Conservation (phyloP, 2,888 invertebrate genomes). For the Sarcophaga carnaria region DNA sequence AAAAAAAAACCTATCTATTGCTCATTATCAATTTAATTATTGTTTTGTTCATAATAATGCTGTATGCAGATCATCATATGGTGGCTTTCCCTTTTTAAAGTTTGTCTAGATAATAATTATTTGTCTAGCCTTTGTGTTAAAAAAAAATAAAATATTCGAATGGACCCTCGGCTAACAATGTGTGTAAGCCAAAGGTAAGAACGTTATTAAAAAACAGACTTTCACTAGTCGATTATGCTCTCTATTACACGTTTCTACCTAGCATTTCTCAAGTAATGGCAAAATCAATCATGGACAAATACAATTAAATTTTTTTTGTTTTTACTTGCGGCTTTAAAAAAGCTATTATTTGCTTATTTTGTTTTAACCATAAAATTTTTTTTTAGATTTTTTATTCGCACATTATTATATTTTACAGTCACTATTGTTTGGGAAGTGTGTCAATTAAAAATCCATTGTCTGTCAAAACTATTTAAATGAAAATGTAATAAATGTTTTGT, state of each 20-base stretch:
- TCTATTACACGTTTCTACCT: background rate
- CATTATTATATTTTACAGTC: background rate
- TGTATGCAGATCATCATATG: too few relatives aligned
- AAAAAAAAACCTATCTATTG: too few relatives aligned
- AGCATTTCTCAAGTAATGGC: background rate
- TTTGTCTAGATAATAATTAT: too few relatives aligned
- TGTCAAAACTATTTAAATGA: background rate
- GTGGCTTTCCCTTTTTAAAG: too few relatives aligned
- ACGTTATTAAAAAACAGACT: background rate
- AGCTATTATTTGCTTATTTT: background rate
- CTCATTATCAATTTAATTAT: too few relatives aligned
- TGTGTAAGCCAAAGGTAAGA: too few relatives aligned
- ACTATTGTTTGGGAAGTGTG: slow-evolving; percentile 29
- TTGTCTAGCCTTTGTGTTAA: too few relatives aligned
- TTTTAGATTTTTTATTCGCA: background rate
- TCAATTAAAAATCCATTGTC: slow-evolving; percentile 21
- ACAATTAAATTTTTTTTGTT: background rate
- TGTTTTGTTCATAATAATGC: too few relatives aligned
- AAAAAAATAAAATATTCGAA: too few relatives aligned
- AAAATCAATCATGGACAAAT: background rate
- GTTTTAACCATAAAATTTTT: background rate
- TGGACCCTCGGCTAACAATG: too few relatives aligned
- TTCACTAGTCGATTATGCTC: background rate
- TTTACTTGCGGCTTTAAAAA: background rate
- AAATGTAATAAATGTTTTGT: too few relatives aligned